Base-by-base conservation (phyloP, 1,140 invertebrate genomes). In the Doryteuthis pealeii region DNA sequence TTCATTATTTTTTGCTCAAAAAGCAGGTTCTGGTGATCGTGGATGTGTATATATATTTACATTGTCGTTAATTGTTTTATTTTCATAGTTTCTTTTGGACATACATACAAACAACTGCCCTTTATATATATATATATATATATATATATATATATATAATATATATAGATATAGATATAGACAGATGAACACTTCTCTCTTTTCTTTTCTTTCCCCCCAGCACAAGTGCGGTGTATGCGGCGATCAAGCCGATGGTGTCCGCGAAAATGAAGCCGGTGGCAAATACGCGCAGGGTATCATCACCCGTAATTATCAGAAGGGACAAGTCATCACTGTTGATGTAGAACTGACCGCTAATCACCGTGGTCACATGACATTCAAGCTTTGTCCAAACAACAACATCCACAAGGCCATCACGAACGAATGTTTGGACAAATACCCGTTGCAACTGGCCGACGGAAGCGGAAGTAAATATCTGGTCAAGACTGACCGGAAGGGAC, bases 301-400 rank as follows among this genome's bases (percentile, higher is more conserved):
- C 18, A 28, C 54, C 6, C 22, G 22, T 18, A 22, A 28, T 6
- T 62, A 62, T 18, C 18, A 5, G 6, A 2, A 62, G 26, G 54
- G 54, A 8, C 22, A 62, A 0, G 22, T 62, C 5, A 62, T 62
- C 18, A 62, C 18, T 62, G 54, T 62, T 6, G 26, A 22, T 62
- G 5, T 62, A 22, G 22, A 62, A 22, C 6, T 62, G 26, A 62
- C 54, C 2, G 26, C 18, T 6, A 62, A 62, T 18, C 54, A 62
- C 1, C 49, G 45, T 77, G 95, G 95, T 22, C 95, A 92, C 85
- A 96, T 96, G 81, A 93, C 96, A 83, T 96, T 96, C 87, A 90
- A 93, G 68, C 81, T 95, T 0, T 97, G 95, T 82, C 91, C 94
- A 0, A 89, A 90, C 83, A 90, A 89, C 35, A 85, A 86, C 85